Conservation (phyloP, 2,113 vertebrate species). For the Anguilla rostrata region DNA sequence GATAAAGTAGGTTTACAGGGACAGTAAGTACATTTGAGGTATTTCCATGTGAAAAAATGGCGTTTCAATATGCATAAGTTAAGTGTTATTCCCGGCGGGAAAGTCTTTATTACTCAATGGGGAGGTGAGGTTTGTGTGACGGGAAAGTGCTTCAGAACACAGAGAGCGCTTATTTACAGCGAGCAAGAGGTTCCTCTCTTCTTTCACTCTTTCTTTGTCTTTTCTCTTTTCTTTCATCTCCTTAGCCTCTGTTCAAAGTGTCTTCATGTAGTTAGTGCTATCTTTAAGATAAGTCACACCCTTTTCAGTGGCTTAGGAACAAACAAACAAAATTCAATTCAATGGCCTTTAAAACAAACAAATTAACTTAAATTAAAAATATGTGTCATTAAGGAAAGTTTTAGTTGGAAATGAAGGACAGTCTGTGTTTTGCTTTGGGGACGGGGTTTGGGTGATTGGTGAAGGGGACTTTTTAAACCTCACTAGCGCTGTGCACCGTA, state of each 20-base stretch:
- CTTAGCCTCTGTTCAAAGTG: conserved; percentile 32
- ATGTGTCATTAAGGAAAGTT: conserved; percentile 31
- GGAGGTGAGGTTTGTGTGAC: conserved; percentile 42
- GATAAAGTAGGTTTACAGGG: conserved; percentile 24
- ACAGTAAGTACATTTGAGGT: conserved; percentile 65
- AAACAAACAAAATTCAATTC: conserved; percentile 37
- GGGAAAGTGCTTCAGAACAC: conserved; percentile 72
- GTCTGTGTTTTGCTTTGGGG: conserved; percentile 15
- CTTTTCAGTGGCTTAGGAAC: conserved; percentile 47
- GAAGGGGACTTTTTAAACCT: conserved; percentile 14
- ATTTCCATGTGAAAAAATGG: conserved; percentile 71
- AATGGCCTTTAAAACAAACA: conserved; percentile 35
- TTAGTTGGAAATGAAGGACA: conserved; percentile 40
- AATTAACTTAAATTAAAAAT: conserved; percentile 27
- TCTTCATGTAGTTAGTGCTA: conserved; percentile 46
- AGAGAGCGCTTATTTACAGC: conserved; percentile 73
- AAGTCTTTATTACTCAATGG: conserved; percentile 38
- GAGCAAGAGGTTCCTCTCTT: conserved; percentile 40
- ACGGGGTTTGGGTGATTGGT: neutral
- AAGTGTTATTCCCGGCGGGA: conserved; percentile 57
- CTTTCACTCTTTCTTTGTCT: conserved; percentile 29
- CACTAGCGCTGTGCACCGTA: conserved; percentile 4
- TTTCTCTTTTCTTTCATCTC: conserved; percentile 30
- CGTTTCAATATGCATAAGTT: conserved; percentile 70
- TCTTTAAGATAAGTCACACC: conserved; percentile 36